A percentile compares a stretch with the other conserved stretches of the same genome.
Conservation (phyloP, 2,888 invertebrate species). For the Tridacna gigas region DNA sequence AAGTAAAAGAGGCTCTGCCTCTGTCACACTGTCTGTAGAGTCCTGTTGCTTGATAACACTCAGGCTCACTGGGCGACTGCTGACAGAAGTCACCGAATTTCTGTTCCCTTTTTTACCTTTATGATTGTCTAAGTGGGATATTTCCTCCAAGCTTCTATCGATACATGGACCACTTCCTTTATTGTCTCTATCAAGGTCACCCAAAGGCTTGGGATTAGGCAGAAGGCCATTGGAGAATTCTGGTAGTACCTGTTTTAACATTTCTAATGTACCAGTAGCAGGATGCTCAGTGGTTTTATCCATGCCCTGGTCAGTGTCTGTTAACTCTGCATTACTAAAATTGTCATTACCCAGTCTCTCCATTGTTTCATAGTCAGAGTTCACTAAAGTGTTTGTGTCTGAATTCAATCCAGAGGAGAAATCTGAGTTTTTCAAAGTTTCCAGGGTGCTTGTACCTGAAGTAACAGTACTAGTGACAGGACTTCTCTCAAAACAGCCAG, state of each 20-base stretch:
- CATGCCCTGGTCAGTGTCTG: conserved; percentile 18
- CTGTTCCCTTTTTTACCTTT: conserved; percentile 62
- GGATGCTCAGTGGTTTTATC: conserved; percentile 31
- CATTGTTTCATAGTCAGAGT: conserved; percentile 55
- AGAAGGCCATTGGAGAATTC: conserved; percentile 56
- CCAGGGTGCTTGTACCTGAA: conserved; percentile 60
- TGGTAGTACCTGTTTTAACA: conserved; percentile 52
- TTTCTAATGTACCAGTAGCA: conserved; percentile 38
- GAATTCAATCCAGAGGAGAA: conserved; percentile 49
- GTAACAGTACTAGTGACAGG: conserved; percentile 64
- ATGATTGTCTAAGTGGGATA: conserved; percentile 68
- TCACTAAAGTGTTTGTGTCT: conserved; percentile 60
- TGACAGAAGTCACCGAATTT: conserved; percentile 46
- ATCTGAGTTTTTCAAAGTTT: conserved; percentile 59
- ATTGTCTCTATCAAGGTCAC: conserved; percentile 61
- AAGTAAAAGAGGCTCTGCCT: conserved; percentile 42
- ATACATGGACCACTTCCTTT: conserved; percentile 77
- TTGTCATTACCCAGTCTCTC: conserved; percentile 25
- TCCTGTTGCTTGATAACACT: conserved; percentile 47
- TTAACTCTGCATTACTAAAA: conserved; percentile 11
- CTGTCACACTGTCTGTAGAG: conserved; percentile 26
- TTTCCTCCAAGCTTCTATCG: conserved; percentile 80
- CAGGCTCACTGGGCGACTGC: conserved; percentile 63
- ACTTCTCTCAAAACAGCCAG: conserved; percentile 76
- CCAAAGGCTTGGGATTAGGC: conserved; percentile 63